phyloP scores from a whole-genome alignment of 2,797 vertebrate genomes.

The Erithacus rubecula region DNA sequence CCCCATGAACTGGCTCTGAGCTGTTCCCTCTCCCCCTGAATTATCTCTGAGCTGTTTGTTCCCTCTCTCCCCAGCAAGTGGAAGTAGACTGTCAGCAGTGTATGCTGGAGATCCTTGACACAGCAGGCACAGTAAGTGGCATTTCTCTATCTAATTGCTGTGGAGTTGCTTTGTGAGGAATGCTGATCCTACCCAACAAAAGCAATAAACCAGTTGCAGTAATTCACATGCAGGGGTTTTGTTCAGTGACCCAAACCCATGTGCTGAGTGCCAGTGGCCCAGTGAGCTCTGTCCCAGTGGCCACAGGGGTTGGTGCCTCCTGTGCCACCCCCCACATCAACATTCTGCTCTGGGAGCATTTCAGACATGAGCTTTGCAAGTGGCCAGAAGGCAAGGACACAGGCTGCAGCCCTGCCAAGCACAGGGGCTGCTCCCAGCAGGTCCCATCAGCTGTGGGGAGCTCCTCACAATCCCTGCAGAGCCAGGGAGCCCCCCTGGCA shows the following conservation, averaged over 20 bases:
- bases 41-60: background rate
- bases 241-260: background rate
- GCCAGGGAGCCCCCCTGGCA: background rate
- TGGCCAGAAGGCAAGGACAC: background rate
- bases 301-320: background rate
- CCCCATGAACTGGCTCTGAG: too few relatives aligned
- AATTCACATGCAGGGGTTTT: accelerated
- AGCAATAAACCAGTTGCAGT: background rate
- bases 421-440: background rate
- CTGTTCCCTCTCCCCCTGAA: too few relatives aligned
- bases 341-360: accelerated
- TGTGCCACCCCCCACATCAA: accelerated
- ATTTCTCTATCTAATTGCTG: background rate
- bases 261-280: background rate
- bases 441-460: background rate
- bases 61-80: slow-evolving; percentile 86
- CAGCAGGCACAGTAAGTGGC: slow-evolving; percentile 94
- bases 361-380: accelerated
- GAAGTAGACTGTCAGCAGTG: slow-evolving; percentile 98
- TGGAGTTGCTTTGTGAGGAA: background rate
- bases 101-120: slow-evolving; percentile 99
- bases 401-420: background rate
- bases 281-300: background rate
- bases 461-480: too few relatives aligned
- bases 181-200: background rate